phyloP scores from a whole-genome alignment of 2,888 invertebrate genomes.

The Amphiduros pacificus region DNA sequence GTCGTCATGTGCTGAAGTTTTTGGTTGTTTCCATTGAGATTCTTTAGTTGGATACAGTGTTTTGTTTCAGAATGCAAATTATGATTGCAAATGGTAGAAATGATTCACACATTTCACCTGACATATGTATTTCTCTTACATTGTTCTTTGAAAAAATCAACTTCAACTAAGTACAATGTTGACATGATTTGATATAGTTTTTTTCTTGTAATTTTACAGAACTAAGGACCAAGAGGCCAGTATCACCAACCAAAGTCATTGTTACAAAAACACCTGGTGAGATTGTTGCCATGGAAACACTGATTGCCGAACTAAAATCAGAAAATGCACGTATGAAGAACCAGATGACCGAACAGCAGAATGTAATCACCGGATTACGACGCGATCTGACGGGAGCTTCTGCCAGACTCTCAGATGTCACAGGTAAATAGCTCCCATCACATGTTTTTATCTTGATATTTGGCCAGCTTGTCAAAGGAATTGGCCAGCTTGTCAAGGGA shows the following conservation, averaged over 20 bases:
- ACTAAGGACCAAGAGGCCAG: conserved; percentile 37
- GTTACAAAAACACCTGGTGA: conserved; percentile 53
- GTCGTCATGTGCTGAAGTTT: no score
- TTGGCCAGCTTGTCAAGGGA: no score
- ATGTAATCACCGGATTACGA: conserved; percentile 52
- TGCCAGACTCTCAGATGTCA: conserved; percentile 56
- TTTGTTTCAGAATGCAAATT: no score
- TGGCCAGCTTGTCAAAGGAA: no score
- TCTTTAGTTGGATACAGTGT: no score
- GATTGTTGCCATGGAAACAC: conserved; percentile 48
- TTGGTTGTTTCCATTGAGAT: no score
- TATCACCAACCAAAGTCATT: conserved; percentile 51
- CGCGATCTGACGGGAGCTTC: conserved; percentile 55
- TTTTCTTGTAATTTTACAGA: conserved; percentile 23
- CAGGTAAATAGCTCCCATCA: conserved; percentile 43
- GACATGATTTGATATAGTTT: background rate
- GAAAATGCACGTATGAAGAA: conserved; percentile 54
- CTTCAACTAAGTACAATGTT: no score
- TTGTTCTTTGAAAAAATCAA: no score
- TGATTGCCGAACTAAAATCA: conserved; percentile 42
- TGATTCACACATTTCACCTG: no score
- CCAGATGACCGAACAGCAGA: conserved; percentile 46
- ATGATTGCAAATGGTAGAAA: no score
- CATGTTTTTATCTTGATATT: no score
- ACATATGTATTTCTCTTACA: no score